Percentiles rank a stretch among this genome's conserved stretches.
phyloP scores from a whole-genome alignment of 30 jellyfish, hydroid and myxozoan species.

The Calvadosia cruxmelitensis region DNA sequence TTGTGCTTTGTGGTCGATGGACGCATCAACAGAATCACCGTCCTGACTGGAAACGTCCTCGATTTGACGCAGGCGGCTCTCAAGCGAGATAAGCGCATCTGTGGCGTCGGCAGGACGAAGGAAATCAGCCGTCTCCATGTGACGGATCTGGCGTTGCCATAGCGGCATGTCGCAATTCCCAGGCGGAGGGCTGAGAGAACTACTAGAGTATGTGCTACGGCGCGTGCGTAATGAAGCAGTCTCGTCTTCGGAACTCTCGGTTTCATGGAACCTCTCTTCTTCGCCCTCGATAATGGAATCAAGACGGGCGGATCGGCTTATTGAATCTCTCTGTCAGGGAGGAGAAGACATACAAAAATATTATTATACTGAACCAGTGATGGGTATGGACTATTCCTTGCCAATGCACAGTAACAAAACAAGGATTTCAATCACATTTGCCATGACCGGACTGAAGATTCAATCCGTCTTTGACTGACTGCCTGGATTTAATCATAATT shows the following conservation, averaged over 20 bases:
- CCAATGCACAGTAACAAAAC: neutral
- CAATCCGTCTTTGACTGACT: too few species aligned
- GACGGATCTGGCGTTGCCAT: conserved; percentile 55
- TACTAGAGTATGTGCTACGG: conserved; percentile 3
- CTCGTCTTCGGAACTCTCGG: conserved; percentile 32
- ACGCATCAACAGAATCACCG: neutral
- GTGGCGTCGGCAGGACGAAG: too few species aligned
- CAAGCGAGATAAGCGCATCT: neutral
- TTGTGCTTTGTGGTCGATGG: too few species aligned
- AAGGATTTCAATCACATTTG: neutral
- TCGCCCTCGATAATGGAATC: conserved; percentile 69
- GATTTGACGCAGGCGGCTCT: neutral
- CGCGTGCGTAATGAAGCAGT: conserved; percentile 15
- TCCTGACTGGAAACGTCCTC: neutral
- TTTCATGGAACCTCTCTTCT: conserved; percentile 44
- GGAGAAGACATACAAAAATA: neutral
- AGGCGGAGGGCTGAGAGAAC: conserved; percentile 32
- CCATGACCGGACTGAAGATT: too few species aligned
- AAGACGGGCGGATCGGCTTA: conserved; percentile 33
- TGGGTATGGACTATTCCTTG: neutral
- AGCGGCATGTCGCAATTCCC: conserved; percentile 18
- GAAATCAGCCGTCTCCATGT: conserved; percentile 7
- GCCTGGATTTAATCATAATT: too few species aligned
- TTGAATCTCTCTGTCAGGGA: conserved; percentile 41
- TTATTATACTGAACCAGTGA: neutral